These are phyloP conservation scores for Aeoliscus strigatus DNA, from an alignment of 2,797 vertebrate species.

Conservation along the genomic window DNA sequence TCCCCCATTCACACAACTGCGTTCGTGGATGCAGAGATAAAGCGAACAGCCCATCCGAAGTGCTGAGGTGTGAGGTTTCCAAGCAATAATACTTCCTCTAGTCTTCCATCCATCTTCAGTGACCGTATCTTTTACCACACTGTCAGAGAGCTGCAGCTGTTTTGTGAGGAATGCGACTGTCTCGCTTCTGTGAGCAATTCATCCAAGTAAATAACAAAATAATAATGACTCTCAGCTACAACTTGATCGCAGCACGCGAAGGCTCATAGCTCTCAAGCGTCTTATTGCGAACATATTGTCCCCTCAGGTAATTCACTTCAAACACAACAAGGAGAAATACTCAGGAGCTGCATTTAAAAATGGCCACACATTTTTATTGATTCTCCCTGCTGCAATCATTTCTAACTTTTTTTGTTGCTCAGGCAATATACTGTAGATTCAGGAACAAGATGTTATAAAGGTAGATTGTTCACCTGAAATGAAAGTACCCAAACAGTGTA, in stretches of 20 bases:
- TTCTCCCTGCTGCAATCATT: conserved; percentile 25
- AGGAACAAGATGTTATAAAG: conserved; percentile 2
- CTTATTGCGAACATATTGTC: conserved; percentile 21
- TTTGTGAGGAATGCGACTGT: conserved; percentile 13
- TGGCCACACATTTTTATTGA: conserved; percentile 21
- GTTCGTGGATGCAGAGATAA: conserved; percentile 28
- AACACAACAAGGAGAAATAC: conserved; percentile 16
- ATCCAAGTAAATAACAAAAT: conserved; percentile 22
- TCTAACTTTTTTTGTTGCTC: conserved; percentile 6
- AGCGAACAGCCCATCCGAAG: conserved; percentile 30
- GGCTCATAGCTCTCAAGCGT: not conserved
- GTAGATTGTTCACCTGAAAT: not conserved
- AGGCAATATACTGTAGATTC: conserved; percentile 4
- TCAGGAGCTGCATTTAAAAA: conserved; percentile 18
- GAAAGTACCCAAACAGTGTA: not conserved
- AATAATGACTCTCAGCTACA: conserved; percentile 15
- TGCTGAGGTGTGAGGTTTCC: conserved; percentile 25
- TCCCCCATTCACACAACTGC: not conserved
- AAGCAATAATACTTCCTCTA: conserved; percentile 4
- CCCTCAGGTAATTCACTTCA: conserved; percentile 15
- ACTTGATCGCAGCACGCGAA: not conserved
- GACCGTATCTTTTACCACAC: conserved; percentile 28
- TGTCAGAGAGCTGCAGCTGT: conserved; percentile 23
- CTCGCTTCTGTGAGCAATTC: conserved; percentile 14
- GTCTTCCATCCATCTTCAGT: conserved; percentile 9